Evolutionary conservation across 1,140 invertebrate genomes (phyloP).

Genomic region (Pomacea maculata): DNA sequence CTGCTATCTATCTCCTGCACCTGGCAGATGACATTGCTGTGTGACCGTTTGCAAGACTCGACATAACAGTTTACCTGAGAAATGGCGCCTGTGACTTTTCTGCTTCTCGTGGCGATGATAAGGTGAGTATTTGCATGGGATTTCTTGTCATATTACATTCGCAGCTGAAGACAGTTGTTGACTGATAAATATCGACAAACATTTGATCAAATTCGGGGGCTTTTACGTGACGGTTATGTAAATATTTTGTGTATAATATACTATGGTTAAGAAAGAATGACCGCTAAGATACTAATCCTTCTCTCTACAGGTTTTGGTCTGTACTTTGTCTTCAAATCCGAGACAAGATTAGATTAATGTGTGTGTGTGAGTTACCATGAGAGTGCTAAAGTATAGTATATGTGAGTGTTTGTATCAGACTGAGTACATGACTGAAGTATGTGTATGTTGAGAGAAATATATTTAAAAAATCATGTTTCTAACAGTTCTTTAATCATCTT

Average conservation of each 20-base stretch:
- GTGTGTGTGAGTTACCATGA: neutral
- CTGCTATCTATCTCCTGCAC: too few relatives aligned
- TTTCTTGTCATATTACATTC: neutral
- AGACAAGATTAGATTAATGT: neutral
- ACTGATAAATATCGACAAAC: neutral
- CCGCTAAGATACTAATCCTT: neutral
- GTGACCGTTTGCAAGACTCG: too few relatives aligned
- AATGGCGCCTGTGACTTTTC: too few relatives aligned
- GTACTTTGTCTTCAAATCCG: neutral
- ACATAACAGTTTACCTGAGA: too few relatives aligned
- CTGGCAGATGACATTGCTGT: too few relatives aligned
- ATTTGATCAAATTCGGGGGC: neutral
- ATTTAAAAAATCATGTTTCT: neutral
- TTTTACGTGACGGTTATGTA: neutral
- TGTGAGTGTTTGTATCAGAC: neutral
- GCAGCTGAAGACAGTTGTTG: neutral
- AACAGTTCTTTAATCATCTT: neutral
- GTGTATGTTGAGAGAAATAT: too few relatives aligned
- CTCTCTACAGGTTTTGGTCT: neutral
- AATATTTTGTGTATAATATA: neutral
- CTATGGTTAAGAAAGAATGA: neutral
- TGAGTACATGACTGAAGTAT: neutral
- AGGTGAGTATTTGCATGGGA: too few relatives aligned
- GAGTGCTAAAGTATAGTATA: neutral
- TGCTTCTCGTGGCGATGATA: too few relatives aligned